A percentile compares a stretch with the other conserved stretches of the same genome.
phyloP scores from a whole-genome alignment of 1,140 invertebrate species.

The Pseudomyrmex flavicornis region DNA sequence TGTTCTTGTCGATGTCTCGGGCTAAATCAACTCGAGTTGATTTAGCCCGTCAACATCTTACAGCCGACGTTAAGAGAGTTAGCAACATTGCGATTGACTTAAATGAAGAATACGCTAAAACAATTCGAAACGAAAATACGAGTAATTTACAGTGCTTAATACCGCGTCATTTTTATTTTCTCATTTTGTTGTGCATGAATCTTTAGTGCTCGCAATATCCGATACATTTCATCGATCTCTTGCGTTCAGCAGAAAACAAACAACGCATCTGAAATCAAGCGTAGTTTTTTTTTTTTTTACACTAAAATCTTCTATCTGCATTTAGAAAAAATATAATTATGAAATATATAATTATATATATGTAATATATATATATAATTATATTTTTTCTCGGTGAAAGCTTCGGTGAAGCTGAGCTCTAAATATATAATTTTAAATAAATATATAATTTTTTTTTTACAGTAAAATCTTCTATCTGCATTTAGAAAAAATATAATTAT shows the following conservation, averaged over 20 bases:
- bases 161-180: not conserved
- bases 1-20: not conserved
- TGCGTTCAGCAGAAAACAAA: conserved; percentile 25
- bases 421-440: no score
- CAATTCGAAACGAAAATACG: not conserved
- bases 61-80: conserved; percentile 6
- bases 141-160: not conserved
- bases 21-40: not conserved
- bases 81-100: not conserved
- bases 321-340: no score
- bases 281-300: not conserved
- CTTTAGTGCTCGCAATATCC: not conserved
- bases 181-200: not conserved
- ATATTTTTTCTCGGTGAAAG: no score
- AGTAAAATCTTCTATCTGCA: no score
- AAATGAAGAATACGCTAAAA: not conserved
- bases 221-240: not conserved
- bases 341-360: no score
- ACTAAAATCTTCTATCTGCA: not conserved
- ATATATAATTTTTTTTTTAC: no score
- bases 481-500: no score
- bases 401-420: no score
- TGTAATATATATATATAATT: no score
- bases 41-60: not conserved
- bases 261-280: conserved; percentile 12